Evolutionary conservation across 2,113 vertebrate genomes (phyloP), one percentile per base, ranked within the genome.

Genomic region (Passer domesticus): DNA sequence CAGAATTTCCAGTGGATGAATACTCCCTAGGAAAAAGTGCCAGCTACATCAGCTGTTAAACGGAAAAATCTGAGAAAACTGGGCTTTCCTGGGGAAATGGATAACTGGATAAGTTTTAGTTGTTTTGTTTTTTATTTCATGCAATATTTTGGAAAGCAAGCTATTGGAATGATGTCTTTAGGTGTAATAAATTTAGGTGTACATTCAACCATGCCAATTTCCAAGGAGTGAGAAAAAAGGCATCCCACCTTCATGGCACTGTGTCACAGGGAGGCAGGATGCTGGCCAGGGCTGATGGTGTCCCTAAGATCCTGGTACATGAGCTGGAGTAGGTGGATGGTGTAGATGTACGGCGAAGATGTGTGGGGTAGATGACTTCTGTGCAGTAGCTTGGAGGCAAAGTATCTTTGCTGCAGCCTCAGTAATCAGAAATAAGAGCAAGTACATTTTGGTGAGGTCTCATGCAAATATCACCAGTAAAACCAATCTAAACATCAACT

Each of bases 291-390:
- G 23, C 6, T 46, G 39, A 13, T 21, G 27, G 23, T 23, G 20
- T 76, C 62, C 22, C 37, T 58, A 41, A n/a, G 22, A 23, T 39
- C 23, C 35, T 0, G 1, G 44, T 8, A 50, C 18, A 1, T 6
- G 17, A 23, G 4, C 67, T 35, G 41, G 39, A 55, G 52, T 13
- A 37, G 22, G 52, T 44, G 52, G 13, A 20, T 37, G 31, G 9
- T 72, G 25, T 14, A 24, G 55, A 23, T 63, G 23, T n/a, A 10
- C 28, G 50, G 27, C 37, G 23, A 27, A 24, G 37, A 13, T 37
- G 18, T 0, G 2, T 28, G 44, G 13, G 18, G 16, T 30, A 30
- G 52, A 24, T 60, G 62, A 46, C 35, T 6, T 35, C 0, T 8
- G 10, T n/a, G 41, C 43, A 53, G 35, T 30, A 41, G 19, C 14